These are phyloP conservation scores for Phalacrocorax pelagicus DNA, from an alignment of 2,113 vertebrate species.

Conservation along the genomic window DNA sequence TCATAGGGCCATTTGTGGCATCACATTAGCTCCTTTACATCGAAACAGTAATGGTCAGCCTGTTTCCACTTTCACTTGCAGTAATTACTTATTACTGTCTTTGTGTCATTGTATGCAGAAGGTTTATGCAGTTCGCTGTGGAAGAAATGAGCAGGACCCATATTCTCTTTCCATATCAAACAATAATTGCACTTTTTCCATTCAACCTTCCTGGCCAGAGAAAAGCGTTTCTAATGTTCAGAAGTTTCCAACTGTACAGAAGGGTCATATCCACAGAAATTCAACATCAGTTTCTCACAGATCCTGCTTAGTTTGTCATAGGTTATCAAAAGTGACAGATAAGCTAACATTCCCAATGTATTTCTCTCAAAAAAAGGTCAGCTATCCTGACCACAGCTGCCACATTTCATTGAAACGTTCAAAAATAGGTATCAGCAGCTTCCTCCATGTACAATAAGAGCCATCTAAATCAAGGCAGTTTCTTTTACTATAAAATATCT, in stretches of 20 bases:
- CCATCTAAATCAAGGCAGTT: not conserved
- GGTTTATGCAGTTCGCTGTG: not conserved
- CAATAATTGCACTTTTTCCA: not conserved
- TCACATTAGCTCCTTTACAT: not conserved
- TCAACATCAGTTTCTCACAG: not conserved
- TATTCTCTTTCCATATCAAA: conserved; percentile 19
- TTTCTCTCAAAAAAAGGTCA: not conserved
- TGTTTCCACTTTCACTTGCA: not conserved
- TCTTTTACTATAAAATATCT: not conserved
- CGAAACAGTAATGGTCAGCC: not conserved
- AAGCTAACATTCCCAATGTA: not conserved
- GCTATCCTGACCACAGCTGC: not conserved
- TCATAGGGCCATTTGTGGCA: not conserved
- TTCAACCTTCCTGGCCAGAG: not conserved
- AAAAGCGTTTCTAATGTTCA: not conserved
- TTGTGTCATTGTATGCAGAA: not conserved
- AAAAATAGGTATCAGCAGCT: not conserved
- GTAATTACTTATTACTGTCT: not conserved
- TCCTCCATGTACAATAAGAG: not conserved
- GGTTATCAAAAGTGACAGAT: not conserved
- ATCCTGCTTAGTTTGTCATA: not conserved
- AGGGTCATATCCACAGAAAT: not conserved
- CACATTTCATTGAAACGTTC: not conserved
- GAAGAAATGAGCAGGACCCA: not conserved
- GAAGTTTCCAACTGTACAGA: not conserved